Evolutionary conservation across 2,888 invertebrate species (phyloP).

Genomic region (Melanotus villosus): DNA sequence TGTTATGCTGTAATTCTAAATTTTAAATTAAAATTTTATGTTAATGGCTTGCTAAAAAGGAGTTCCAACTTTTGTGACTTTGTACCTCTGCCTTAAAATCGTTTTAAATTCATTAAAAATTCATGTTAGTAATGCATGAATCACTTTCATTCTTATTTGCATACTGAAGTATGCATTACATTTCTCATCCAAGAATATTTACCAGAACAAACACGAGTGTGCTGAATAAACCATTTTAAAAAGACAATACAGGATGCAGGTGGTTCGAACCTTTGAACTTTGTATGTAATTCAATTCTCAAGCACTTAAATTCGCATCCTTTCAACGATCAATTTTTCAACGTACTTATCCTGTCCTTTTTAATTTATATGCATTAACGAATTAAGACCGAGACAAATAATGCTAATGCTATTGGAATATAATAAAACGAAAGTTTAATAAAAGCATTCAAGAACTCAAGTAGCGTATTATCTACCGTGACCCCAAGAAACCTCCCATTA

Average conservation of each 20-base stretch:
- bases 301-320: neutral
- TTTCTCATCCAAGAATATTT: neutral
- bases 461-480: slow-evolving; percentile 15
- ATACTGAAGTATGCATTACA: neutral
- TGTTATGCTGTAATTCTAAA: too few species aligned
- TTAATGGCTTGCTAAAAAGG: too few species aligned
- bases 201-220: neutral
- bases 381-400: slow-evolving; percentile 15
- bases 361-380: neutral
- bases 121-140: too few species aligned
- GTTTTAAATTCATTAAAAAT: too few species aligned
- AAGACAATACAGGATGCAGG: slow-evolving; percentile 25
- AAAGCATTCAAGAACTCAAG: neutral
- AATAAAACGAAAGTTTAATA: slow-evolving; percentile 12
- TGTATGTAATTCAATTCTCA: neutral
- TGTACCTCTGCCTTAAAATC: too few species aligned
- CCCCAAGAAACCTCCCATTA: slow-evolving; percentile 21
- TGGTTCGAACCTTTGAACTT: slow-evolving; percentile 4
- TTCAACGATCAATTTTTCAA: neutral
- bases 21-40: too few species aligned
- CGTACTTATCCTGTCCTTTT: slow-evolving; percentile 2
- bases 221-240: neutral
- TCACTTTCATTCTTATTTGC: neutral
- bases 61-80: too few species aligned
- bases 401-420: neutral